A percentile compares a stretch with the other conserved stretches of the same genome.
Conservation (phyloP, 1,140 invertebrate species). For the Zaprionus lachaisei region DNA sequence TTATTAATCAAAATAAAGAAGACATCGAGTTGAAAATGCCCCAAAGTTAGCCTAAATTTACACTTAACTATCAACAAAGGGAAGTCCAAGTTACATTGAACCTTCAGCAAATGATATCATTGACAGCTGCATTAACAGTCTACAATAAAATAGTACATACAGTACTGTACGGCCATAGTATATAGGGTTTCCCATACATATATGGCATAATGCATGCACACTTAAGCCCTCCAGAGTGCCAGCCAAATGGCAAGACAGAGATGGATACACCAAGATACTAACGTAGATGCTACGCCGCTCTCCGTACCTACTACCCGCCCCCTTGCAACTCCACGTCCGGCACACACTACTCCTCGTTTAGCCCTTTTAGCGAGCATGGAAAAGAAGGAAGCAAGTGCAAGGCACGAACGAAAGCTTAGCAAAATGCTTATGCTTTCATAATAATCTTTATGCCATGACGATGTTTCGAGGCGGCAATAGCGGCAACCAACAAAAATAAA, state of each 20-base stretch:
- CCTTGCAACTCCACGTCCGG: background rate
- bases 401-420: slow-evolving; percentile 60
- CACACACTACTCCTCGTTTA: slow-evolving; percentile 32
- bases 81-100: too few relatives aligned
- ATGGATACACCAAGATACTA: slow-evolving; percentile 57
- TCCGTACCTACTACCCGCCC: background rate
- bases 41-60: too few relatives aligned
- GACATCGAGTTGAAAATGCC: too few relatives aligned
- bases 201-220: slow-evolving; percentile 67
- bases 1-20: too few relatives aligned
- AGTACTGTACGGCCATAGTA: background rate
- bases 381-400: slow-evolving; percentile 24
- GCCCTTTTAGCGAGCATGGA: slow-evolving; percentile 14
- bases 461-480: slow-evolving; percentile 38
- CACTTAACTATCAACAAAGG: too few relatives aligned
- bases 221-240: slow-evolving; percentile 71
- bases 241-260: slow-evolving; percentile 71
- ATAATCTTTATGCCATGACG: slow-evolving; percentile 74
- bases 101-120: too few relatives aligned
- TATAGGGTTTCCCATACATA: slow-evolving; percentile 12
- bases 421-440: slow-evolving; percentile 81
- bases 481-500: slow-evolving; percentile 42
- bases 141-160: background rate
- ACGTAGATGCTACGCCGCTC: slow-evolving; percentile 15
- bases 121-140: too few relatives aligned